These are phyloP conservation scores for Ictalurus furcatus DNA, from an alignment of 2,113 vertebrate genomes.

Conservation along the genomic window DNA sequence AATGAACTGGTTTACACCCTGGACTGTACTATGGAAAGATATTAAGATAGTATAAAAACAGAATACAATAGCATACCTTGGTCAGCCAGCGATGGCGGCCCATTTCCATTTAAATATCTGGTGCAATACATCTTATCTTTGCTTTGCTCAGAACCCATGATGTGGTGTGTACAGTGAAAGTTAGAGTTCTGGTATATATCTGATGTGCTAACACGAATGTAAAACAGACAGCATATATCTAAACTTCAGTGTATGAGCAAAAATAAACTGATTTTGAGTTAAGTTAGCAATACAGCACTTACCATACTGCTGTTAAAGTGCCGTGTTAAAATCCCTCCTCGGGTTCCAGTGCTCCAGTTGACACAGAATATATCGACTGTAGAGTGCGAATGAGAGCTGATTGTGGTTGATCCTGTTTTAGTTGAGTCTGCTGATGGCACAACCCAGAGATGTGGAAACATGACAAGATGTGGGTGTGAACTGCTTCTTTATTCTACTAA, in stretches of 20 bases:
- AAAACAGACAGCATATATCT: slow-evolving; percentile 7
- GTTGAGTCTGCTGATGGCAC: neutral
- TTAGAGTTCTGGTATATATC: neutral
- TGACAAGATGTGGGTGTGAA: slow-evolving; percentile 3
- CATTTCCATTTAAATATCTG: slow-evolving; percentile 64
- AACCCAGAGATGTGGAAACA: neutral
- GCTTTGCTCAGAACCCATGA: slow-evolving; percentile 68
- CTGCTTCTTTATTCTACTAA: slow-evolving; percentile 15
- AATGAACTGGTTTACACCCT: neutral
- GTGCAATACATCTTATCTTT: slow-evolving; percentile 67
- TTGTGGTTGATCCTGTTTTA: slow-evolving; percentile 41
- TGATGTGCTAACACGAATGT: neutral
- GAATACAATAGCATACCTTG: slow-evolving; percentile 53
- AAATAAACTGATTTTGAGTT: neutral
- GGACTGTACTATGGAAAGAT: neutral
- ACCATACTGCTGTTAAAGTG: slow-evolving; percentile 10
- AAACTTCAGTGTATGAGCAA: neutral
- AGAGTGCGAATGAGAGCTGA: neutral
- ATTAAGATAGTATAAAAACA: neutral
- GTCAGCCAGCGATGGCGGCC: slow-evolving; percentile 56
- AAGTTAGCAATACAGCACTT: neutral
- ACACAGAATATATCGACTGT: neutral
- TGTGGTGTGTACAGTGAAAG: neutral
- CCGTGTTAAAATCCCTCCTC: neutral
- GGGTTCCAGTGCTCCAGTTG: neutral